phyloP scores from a whole-genome alignment of 2,113 vertebrate species.

The Podarcis cretensis region DNA sequence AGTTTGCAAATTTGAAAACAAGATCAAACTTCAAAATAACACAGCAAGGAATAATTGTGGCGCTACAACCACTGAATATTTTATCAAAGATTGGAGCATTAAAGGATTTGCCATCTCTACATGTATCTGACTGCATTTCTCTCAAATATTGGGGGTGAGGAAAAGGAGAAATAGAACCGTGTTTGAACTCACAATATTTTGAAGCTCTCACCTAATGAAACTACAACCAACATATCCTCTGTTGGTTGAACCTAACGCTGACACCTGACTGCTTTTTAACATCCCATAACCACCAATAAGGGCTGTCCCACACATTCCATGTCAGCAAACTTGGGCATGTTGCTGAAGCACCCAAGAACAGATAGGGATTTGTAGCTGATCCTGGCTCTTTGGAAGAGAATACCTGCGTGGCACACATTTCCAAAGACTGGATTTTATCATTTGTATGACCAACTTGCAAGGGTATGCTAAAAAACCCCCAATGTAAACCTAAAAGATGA shows the following conservation, averaged over 20 bases:
- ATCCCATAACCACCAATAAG: neutral
- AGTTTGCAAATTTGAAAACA: neutral
- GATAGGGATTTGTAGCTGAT: neutral
- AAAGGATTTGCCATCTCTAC: neutral
- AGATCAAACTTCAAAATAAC: neutral
- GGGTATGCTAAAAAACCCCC: too few relatives aligned
- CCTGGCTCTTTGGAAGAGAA: neutral
- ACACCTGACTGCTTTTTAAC: neutral
- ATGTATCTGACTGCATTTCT: neutral
- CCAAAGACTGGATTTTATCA: neutral
- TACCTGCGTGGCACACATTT: too few relatives aligned
- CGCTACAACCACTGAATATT: accelerated
- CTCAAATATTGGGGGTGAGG: neutral
- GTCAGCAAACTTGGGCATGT: neutral
- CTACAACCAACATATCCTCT: neutral
- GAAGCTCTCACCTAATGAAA: neutral
- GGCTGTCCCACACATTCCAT: neutral
- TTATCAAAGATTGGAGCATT: neutral
- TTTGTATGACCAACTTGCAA: neutral
- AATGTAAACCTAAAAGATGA: neutral
- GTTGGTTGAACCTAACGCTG: neutral
- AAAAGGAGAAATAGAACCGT: neutral
- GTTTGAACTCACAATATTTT: neutral
- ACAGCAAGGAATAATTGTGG: neutral
- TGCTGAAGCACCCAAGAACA: neutral